Conservation (phyloP, 2,113 vertebrate genomes). For the Eleginops maclovinus region DNA sequence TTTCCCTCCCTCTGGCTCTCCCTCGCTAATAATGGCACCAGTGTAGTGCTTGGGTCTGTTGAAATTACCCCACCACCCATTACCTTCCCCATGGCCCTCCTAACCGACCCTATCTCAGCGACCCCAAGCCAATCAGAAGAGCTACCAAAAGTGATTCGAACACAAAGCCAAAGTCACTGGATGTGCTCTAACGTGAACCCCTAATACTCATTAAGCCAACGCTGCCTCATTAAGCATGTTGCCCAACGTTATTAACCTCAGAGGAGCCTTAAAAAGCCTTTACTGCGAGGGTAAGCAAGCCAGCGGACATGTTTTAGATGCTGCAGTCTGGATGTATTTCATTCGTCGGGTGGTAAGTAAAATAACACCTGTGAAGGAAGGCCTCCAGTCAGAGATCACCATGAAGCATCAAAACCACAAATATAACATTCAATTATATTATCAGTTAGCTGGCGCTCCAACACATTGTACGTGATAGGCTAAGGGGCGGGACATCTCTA, state of each 20-base stretch:
- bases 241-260: slow-evolving; percentile 57
- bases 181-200: slow-evolving; percentile 41
- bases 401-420: neutral
- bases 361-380: neutral
- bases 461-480: too few species aligned
- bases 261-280: slow-evolving; percentile 68
- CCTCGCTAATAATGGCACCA: slow-evolving; percentile 64
- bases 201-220: slow-evolving; percentile 62
- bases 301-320: neutral
- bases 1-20: slow-evolving; percentile 37
- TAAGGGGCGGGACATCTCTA: too few species aligned
- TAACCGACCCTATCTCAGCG: slow-evolving; percentile 45
- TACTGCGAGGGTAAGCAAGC: slow-evolving; percentile 30
- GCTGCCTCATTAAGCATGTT: slow-evolving; percentile 48
- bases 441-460: neutral
- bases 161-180: slow-evolving; percentile 3
- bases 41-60: slow-evolving; percentile 52
- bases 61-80: slow-evolving; percentile 65
- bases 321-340: neutral
- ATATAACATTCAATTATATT: slow-evolving; percentile 19
- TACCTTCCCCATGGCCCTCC: slow-evolving; percentile 44
- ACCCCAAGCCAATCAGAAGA: slow-evolving; percentile 30
- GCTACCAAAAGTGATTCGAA: slow-evolving; percentile 19
- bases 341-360: neutral
- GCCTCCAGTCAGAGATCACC: neutral